These are phyloP conservation scores for Acanthosepion esculentum DNA, from an alignment of 2,888 invertebrate genomes.

Conservation along the genomic window DNA sequence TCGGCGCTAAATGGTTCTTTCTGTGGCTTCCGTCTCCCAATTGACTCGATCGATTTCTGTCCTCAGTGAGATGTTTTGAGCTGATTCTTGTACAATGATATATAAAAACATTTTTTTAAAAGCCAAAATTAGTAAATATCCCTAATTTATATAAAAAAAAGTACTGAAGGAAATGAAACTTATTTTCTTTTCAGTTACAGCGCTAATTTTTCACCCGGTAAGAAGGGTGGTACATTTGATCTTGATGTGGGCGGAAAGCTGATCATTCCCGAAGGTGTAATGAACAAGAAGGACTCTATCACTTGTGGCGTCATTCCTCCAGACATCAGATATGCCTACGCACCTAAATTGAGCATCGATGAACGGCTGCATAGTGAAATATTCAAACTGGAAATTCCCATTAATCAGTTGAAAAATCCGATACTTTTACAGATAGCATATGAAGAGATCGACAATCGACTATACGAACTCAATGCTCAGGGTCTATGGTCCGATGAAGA, in stretches of 20 bases:
- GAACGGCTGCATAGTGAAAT: constrained; percentile 67
- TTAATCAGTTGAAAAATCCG: constrained; percentile 60
- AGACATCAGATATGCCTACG: constrained; percentile 63
- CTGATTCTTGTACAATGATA: no score
- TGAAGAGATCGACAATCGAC: constrained; percentile 60
- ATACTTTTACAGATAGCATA: constrained; percentile 66
- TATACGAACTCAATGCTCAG: constrained; percentile 67
- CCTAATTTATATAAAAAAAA: no score
- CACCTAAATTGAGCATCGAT: constrained; percentile 57
- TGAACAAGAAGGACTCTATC: constrained; percentile 68
- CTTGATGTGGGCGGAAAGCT: constrained; percentile 70
- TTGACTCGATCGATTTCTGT: no score
- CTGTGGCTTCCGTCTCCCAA: no score
- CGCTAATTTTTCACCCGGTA: constrained; percentile 58
- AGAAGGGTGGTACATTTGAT: constrained; percentile 69
- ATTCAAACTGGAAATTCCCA: constrained; percentile 60
- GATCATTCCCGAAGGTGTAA: constrained; percentile 64
- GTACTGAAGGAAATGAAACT: not conserved
- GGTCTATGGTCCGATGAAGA: constrained; percentile 67
- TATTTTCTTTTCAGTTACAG: not conserved
- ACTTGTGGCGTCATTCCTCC: constrained; percentile 67
- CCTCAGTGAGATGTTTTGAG: no score
- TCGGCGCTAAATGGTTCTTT: no score
- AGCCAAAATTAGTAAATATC: no score
- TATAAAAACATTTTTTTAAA: no score